Percentiles rank a stretch among this genome's conserved stretches.
Evolutionary conservation across 1,140 invertebrate genomes (phyloP).

Genomic region (Drosophila nigromelanica): DNA sequence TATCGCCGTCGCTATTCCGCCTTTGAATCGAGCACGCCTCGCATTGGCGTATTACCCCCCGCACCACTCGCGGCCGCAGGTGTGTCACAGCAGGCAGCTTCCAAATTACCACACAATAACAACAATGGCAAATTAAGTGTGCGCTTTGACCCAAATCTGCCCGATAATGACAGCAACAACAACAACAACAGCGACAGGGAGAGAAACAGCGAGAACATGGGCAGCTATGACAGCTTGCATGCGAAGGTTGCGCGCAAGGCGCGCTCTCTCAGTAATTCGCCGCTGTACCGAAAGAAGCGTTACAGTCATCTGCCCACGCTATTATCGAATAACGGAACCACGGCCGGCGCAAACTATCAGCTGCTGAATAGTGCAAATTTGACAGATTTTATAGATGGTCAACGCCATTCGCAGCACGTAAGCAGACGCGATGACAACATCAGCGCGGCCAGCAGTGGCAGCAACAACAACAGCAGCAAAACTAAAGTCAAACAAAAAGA

Average conservation of each 20-base stretch:
- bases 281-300: constrained; percentile 72
- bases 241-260: constrained; percentile 66
- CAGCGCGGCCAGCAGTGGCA: constrained; percentile 19
- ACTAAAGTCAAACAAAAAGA: constrained; percentile 61
- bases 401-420: constrained; percentile 77
- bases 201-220: constrained; percentile 33
- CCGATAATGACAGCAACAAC: constrained; percentile 67
- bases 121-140: constrained; percentile 63
- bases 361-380: constrained; percentile 69
- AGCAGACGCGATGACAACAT: constrained; percentile 73
- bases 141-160: constrained; percentile 78
- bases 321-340: constrained; percentile 60
- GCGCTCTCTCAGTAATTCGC: constrained; percentile 76
- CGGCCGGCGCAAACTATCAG: constrained; percentile 69
- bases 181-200: constrained; percentile 40
- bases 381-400: constrained; percentile 66
- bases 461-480: constrained; percentile 23
- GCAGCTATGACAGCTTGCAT: constrained; percentile 46
- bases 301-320: constrained; percentile 72
- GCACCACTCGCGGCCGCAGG: constrained; percentile 32
- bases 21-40: constrained; percentile 74
- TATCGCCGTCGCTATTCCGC: constrained; percentile 81
- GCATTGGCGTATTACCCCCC: constrained; percentile 66
- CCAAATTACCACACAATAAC: constrained; percentile 36
- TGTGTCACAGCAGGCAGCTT: constrained; percentile 40